phyloP scores from a whole-genome alignment of 2,113 vertebrate species.

The Meles meles region DNA sequence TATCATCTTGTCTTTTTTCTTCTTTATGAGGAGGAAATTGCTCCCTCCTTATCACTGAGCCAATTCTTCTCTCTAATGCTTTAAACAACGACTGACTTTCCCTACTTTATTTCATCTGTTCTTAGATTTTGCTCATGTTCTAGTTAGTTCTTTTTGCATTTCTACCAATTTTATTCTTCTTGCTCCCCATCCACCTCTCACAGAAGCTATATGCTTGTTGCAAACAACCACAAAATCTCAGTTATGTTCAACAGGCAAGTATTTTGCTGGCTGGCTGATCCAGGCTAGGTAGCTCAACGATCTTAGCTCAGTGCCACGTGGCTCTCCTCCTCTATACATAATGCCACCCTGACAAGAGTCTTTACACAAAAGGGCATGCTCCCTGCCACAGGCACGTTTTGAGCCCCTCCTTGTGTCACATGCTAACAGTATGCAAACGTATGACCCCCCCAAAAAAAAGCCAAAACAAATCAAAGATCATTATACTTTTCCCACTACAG shows the following conservation, averaged over 20 bases:
- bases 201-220: neutral
- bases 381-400: neutral
- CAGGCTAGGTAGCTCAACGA: neutral
- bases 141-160: neutral
- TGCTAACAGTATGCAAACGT: neutral
- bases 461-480: neutral
- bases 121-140: neutral
- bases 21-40: neutral
- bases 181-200: neutral
- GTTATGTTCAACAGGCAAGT: neutral
- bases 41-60: neutral
- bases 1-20: neutral
- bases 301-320: rapidly evolving
- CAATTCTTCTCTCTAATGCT: neutral
- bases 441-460: neutral
- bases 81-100: neutral
- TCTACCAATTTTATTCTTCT: neutral
- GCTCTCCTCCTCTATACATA: neutral
- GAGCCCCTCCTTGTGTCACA: neutral
- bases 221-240: neutral
- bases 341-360: neutral
- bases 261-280: neutral
- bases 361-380: neutral
- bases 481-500: neutral
- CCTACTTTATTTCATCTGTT: neutral